Percentiles rank a stretch among this genome's conserved stretches.
phyloP scores from a whole-genome alignment of 2,888 invertebrate genomes.

The Lasioglossum villosulum region DNA sequence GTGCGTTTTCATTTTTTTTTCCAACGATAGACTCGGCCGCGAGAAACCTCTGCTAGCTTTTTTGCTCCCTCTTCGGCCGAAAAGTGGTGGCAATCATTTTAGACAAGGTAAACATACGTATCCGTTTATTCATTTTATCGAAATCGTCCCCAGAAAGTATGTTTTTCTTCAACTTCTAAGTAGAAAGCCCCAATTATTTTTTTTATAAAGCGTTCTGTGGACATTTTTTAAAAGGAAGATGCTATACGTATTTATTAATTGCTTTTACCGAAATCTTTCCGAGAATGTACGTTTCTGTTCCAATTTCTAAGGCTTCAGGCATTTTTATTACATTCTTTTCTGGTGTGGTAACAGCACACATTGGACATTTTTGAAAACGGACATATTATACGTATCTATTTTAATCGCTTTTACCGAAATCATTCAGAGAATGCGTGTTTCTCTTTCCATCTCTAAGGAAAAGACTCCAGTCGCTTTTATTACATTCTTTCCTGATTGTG shows the following conservation, averaged over 20 bases:
- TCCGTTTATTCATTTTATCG: background rate
- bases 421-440: no score
- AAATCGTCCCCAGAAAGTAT: background rate
- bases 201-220: background rate
- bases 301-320: background rate
- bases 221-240: background rate
- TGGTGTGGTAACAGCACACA: no score
- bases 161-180: background rate
- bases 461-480: no score
- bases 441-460: no score
- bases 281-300: background rate
- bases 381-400: no score
- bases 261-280: background rate
- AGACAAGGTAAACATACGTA: background rate
- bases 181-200: background rate
- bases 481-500: no score
- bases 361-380: no score
- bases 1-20: slow-evolving; percentile 63
- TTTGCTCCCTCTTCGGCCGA: background rate
- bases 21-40: slow-evolving; percentile 1
- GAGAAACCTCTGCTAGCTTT: background rate
- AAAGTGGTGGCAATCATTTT: background rate
- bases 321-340: background rate
- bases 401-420: no score
- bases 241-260: background rate